phyloP scores from a whole-genome alignment of 1,140 invertebrate genomes.

The honey bee (Apis mellifera) region Amel_HAv3.1 CM009931.2:25510501-25511000 shows the following conservation, averaged over 20 bases:
- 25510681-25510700: conserved; percentile 58
- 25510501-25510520: conserved; percentile 1
- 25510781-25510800: conserved; percentile 72
- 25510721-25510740: conserved; percentile 55
- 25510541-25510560: too few relatives aligned
- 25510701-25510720: conserved; percentile 63
- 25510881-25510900: too few relatives aligned
- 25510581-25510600: conserved; percentile 33
- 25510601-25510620: conserved; percentile 49
- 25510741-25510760: conserved; percentile 57
- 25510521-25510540: too few relatives aligned
- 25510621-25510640: conserved; percentile 74
- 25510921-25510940: too few relatives aligned
- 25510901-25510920: not conserved
- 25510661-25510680: conserved; percentile 77
- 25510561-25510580: too few relatives aligned
- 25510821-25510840: not conserved
- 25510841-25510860: not conserved
- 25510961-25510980: too few relatives aligned
- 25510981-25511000: too few relatives aligned
- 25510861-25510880: conserved; percentile 8
- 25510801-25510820: not conserved
- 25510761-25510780: conserved; percentile 57
- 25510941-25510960: too few relatives aligned
- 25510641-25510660: conserved; percentile 78